Base-by-base conservation (phyloP, 2,888 invertebrate species). In the Bedellia somnulentella region DNA sequence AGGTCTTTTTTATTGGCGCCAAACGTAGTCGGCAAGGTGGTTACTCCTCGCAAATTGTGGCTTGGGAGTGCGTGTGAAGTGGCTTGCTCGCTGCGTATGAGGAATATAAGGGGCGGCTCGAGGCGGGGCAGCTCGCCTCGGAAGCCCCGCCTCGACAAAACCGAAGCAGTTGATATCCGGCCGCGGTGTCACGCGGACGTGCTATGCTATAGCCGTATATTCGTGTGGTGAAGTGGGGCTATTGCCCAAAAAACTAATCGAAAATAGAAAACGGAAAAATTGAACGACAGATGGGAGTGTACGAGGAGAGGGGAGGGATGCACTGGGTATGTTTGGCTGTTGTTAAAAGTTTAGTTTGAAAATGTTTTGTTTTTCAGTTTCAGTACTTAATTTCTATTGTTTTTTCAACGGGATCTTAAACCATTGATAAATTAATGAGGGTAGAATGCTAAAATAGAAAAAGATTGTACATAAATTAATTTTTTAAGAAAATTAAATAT, bases 281-380 rank as follows among this genome's bases (percentile, higher is more conserved):
- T 68, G 61, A 78, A 61, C 79, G 79, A 83, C 89, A 87, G 87
- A 90, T 90, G 89, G 89, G 89, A 87, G 89, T 90, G 80, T 89
- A 87, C 85, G 88, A 88, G 83, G 88, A 88, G 80, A 80, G 83
- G 79, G 84, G 85, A 83, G 86, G 86, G 86, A 85, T 90, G 89
- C 89, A 89, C 85, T 90, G 89, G 89, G 89, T n/a, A n/a, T n/a
- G n/a, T n/a, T n/a, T n/a, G n/a, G n/a, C n/a, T n/a, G n/a, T n/a
- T n/a, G n/a, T n/a, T n/a, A n/a, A n/a, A n/a, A n/a, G n/a, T n/a
- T n/a, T n/a, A n/a, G n/a, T n/a, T n/a, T n/a, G n/a, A n/a, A n/a
- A n/a, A n/a, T n/a, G n/a, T n/a, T n/a, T n/a, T n/a, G n/a, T n/a
- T n/a, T n/a, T n/a, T n/a, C n/a, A n/a, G n/a, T n/a, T n/a, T n/a